Percentiles rank a stretch among this genome's conserved stretches.
Evolutionary conservation across 1,140 invertebrate genomes (phyloP).

Genomic region (Polypedilum vanderplanki): DNA sequence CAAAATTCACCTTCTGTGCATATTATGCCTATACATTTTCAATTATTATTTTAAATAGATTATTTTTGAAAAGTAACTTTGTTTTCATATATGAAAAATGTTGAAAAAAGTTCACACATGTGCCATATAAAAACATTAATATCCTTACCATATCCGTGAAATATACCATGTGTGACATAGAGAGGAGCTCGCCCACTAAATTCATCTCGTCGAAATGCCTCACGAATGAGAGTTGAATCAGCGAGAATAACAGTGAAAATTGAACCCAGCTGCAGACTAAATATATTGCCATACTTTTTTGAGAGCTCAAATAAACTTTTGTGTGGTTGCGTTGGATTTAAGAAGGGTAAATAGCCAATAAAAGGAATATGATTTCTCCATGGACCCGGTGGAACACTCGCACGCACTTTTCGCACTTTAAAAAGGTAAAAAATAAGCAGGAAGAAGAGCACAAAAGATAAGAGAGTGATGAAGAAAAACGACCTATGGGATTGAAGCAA

Average conservation of each 20-base stretch:
- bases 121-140: neutral
- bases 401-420: constrained; percentile 34
- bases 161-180: constrained; percentile 75
- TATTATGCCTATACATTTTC: constrained; percentile 60
- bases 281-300: constrained; percentile 62
- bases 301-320: constrained; percentile 57
- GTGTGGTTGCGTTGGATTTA: constrained; percentile 61
- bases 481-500: neutral
- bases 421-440: neutral
- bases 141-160: constrained; percentile 71
- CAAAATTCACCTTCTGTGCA: constrained; percentile 73
- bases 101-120: no score
- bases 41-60: constrained; percentile 35
- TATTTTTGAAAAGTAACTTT: constrained; percentile 29
- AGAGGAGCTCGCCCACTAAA: constrained; percentile 69
- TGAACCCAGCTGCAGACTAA: constrained; percentile 61
- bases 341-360: constrained; percentile 67
- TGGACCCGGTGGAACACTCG: constrained; percentile 64
- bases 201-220: constrained; percentile 59
- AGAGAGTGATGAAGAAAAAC: neutral
- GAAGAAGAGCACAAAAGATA: neutral
- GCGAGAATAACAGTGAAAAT: constrained; percentile 65
- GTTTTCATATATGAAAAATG: no score
- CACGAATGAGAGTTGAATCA: constrained; percentile 60
- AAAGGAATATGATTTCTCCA: constrained; percentile 57